phyloP scores from a whole-genome alignment of 2,888 invertebrate species.

The Zootermopsis nevadensis region DNA sequence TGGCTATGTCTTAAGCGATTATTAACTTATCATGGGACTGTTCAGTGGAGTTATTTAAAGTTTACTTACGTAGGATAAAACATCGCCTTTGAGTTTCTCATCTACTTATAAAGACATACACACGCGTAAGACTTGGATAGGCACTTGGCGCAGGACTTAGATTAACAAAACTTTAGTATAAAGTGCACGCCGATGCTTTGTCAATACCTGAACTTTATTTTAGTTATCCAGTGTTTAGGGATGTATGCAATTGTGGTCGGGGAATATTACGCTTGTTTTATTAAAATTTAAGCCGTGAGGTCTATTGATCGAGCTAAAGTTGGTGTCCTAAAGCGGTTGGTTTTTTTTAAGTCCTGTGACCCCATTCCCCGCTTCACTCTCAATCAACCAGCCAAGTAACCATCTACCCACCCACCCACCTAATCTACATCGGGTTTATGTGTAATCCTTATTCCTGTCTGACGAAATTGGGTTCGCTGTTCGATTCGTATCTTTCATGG shows the following conservation, averaged over 20 bases:
- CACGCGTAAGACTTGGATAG: not conserved
- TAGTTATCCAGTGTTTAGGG: not conserved
- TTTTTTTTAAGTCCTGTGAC: not conserved
- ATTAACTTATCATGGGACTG: too few relatives aligned
- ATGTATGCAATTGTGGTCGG: not conserved
- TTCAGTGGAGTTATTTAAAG: not conserved
- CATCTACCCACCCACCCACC: too few relatives aligned
- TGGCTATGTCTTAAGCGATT: too few relatives aligned
- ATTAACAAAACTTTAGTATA: too few relatives aligned
- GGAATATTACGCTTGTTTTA: conserved; percentile 10
- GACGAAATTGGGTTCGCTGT: too few relatives aligned
- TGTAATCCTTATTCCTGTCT: too few relatives aligned
- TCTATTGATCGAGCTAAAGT: conserved; percentile 9
- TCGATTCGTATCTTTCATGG: too few relatives aligned
- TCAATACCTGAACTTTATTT: not conserved
- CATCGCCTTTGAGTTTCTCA: too few relatives aligned
- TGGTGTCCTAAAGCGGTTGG: not conserved
- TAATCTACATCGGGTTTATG: too few relatives aligned
- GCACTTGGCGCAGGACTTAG: not conserved
- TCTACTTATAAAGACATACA: not conserved
- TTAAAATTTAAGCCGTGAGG: not conserved
- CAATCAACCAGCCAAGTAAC: too few relatives aligned
- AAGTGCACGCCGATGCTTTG: too few relatives aligned
- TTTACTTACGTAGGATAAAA: not conserved
- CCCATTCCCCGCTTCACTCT: not conserved